Percentiles rank a stretch among this genome's conserved stretches.
phyloP scores from a whole-genome alignment of 2,113 vertebrate genomes.

The Equus przewalskii region DNA sequence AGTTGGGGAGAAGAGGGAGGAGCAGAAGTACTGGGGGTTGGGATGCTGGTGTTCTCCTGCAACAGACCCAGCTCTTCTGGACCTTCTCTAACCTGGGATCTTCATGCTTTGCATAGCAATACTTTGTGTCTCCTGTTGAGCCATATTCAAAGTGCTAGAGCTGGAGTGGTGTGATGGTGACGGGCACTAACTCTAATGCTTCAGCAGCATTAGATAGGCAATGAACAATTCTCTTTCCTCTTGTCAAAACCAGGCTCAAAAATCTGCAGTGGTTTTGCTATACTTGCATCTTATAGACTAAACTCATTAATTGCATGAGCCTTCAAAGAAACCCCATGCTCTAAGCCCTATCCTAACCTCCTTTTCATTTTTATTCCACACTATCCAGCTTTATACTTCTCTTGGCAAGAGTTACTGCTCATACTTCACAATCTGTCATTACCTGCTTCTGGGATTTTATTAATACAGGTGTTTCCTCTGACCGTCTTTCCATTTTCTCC shows the following conservation, averaged over 20 bases:
- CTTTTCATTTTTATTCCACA: neutral
- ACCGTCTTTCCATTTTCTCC: constrained; percentile 6
- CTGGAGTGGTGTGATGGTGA: neutral
- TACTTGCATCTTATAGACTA: neutral
- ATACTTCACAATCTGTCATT: constrained; percentile 30
- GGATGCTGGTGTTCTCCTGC: neutral
- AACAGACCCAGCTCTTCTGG: neutral
- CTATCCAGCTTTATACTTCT: neutral
- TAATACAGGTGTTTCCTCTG: constrained; percentile 39
- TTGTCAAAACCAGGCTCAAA: neutral
- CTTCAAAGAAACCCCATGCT: neutral
- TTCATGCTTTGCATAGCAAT: neutral
- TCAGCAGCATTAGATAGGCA: neutral
- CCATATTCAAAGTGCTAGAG: neutral
- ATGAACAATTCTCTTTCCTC: neutral
- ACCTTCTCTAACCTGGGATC: neutral
- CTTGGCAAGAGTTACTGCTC: neutral
- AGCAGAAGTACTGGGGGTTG: neutral
- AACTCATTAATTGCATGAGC: neutral
- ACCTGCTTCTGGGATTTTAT: constrained; percentile 3
- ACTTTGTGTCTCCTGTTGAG: neutral
- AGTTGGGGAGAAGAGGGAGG: neutral
- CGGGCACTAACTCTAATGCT: neutral
- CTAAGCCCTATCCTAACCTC: neutral
- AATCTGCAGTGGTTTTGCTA: neutral